Evolutionary conservation across 2,797 vertebrate species (phyloP), one percentile per base, ranked within the genome.

Genomic region (Tokudaia muenninki): DNA sequence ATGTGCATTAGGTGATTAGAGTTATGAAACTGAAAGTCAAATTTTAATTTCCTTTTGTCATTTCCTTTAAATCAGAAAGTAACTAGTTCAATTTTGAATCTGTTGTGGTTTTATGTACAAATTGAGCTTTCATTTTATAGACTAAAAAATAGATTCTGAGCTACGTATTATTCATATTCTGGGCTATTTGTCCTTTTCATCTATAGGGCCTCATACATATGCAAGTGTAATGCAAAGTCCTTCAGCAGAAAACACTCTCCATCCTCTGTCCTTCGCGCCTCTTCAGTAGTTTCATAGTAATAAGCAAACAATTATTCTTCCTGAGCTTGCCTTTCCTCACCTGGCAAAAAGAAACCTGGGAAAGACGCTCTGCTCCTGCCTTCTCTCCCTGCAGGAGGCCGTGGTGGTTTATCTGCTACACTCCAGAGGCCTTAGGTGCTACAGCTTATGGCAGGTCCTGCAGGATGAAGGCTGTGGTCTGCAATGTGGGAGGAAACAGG

Each of bases 51-150:
- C 47, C 37, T 72, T 86, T 88, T 59, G 26, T 63, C 2, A 77
- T 87, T 95, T 93, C 14, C 34, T 87, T 44, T 72, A 92, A 95
- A 90, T 90, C 22, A 61, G 21, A 91, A 74, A 52, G n/a, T 79
- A 75, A 80, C 34, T 84, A 61, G 72, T 44, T 89, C 78, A 93
- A 87, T 83, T 97, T 92, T 90, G 52, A 0, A 79, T 83, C 55
- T 87, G 3, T 61, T 57, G 13, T 24, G 0, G 24, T 74, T 74
- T 94, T 92, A 59, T 17, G 7, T 78, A 82, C 10, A 86, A 87
- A 37, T 90, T 87, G 63, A 61, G 41, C 22, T 80, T 95, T 52
- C 3, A 52, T 63, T 95, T 80, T 87, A 67, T 44, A 61, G 22
- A 12, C 75, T 47, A 22, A 52, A 70, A 90, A 82, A 3, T 70